Percentiles rank a stretch among this genome's conserved stretches.
Evolutionary conservation across 2,888 invertebrate species (phyloP).

Genomic region (Galerucella nymphaeae): DNA sequence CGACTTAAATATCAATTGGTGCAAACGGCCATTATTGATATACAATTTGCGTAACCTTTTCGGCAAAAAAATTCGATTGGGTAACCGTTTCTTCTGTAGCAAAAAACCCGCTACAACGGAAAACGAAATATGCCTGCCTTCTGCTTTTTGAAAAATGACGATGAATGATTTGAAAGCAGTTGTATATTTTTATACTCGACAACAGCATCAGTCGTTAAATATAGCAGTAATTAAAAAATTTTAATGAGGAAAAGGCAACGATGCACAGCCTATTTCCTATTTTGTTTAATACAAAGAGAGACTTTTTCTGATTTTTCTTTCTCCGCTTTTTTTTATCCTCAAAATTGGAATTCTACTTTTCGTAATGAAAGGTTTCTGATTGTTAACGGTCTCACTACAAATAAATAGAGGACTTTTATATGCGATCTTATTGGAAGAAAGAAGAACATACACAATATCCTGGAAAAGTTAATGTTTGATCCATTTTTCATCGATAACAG

Average conservation of each 20-base stretch:
- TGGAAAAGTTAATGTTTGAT: too few species aligned
- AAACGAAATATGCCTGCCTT: slow-evolving; percentile 9
- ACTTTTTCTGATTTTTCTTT: slow-evolving; percentile 21
- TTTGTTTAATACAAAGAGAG: slow-evolving; percentile 19
- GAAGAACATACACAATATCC: too few species aligned
- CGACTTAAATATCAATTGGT: too few species aligned
- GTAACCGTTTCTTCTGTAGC: background rate
- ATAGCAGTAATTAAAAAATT: slow-evolving; percentile 61
- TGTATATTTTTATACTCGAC: slow-evolving; percentile 28
- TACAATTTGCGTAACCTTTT: background rate
- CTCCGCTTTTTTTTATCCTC: background rate
- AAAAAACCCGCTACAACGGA: slow-evolving; percentile 14
- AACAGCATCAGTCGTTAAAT: slow-evolving; percentile 36
- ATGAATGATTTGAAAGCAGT: slow-evolving; percentile 43
- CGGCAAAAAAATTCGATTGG: background rate
- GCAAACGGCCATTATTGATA: too few species aligned
- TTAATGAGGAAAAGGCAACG: slow-evolving; percentile 64
- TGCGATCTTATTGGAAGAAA: too few species aligned
- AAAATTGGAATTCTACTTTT: slow-evolving; percentile 14
- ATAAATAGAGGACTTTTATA: background rate
- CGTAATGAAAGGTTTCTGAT: slow-evolving; percentile 12
- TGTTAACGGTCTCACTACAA: slow-evolving; percentile 10
- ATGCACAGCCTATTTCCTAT: slow-evolving; percentile 55
- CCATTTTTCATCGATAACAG: too few species aligned
- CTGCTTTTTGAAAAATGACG: slow-evolving; percentile 25